Conservation (phyloP, 2,797 vertebrate genomes). For the Clarias pachynema region DNA sequence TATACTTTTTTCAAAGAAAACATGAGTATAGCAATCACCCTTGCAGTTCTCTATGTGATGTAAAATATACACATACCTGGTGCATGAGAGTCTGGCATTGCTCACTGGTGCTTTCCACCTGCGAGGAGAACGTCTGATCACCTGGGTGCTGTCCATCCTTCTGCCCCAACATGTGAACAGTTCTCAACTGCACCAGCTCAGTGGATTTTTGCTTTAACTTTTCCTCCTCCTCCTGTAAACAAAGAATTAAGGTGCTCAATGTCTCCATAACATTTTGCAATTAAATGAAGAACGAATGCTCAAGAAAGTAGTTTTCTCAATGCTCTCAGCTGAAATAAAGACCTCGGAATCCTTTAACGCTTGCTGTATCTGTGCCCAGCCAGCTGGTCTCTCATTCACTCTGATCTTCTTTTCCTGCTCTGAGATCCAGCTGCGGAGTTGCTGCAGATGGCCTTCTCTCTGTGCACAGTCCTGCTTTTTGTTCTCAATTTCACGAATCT, state of each 20-base stretch:
- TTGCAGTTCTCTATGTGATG: neutral
- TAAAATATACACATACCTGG: slow-evolving; percentile 62
- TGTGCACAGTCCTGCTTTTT: slow-evolving; percentile 74
- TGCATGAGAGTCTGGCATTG: slow-evolving; percentile 61
- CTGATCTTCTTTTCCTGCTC: slow-evolving; percentile 72
- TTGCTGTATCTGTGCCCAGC: slow-evolving; percentile 72
- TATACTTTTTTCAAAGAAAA: neutral
- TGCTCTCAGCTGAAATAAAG: slow-evolving; percentile 29
- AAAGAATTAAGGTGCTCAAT: neutral
- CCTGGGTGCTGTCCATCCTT: slow-evolving; percentile 50
- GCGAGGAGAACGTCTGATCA: slow-evolving; percentile 58
- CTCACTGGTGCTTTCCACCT: slow-evolving; percentile 48
- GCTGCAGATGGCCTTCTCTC: slow-evolving; percentile 77
- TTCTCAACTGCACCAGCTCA: slow-evolving; percentile 73
- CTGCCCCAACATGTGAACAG: slow-evolving; percentile 48
- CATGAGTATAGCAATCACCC: neutral
- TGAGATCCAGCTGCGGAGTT: slow-evolving; percentile 73
- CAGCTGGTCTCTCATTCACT: slow-evolving; percentile 67
- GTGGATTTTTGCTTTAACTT: slow-evolving; percentile 70
- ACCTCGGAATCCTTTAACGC: slow-evolving; percentile 83
- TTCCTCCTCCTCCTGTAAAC: slow-evolving; percentile 74
- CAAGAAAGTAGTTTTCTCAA: slow-evolving; percentile 8
- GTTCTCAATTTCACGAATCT: slow-evolving; percentile 80
- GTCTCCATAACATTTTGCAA: neutral
- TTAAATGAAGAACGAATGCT: neutral